Evolutionary conservation across 1,140 invertebrate genomes (phyloP), one percentile per base, ranked within the genome.

Genomic region (Hormaphis cornu): DNA sequence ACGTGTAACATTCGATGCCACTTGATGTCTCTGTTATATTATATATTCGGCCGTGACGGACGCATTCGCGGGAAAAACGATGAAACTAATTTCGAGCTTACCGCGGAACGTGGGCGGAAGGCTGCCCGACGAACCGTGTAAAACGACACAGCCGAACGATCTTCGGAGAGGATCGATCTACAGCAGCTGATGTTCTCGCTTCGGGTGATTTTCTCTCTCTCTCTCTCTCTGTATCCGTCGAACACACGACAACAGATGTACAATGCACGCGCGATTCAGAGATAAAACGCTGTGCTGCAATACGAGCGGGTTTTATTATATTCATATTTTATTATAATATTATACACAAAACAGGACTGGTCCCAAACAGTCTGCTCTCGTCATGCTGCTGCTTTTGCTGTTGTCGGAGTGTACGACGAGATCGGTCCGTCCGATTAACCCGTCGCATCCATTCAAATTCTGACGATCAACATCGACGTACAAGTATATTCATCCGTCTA

Each of bases 71-170:
- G 20, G 20, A 46, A 22, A 46, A 46, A 46, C n/a, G n/a, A n/a
- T n/a, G n/a, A 22, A 22, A 46, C 26, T n/a, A 10, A 30, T 33
- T 33, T 33, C 30, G 4, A 9, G 30, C 30, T 9, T 33, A 33
- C 9, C 9, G 30, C 4, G 30, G 4, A 33, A 33, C 9, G 12
- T 42, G 12, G n/a, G n/a, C n/a, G 5, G 8, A 12, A 42, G 3
- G 40, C n/a, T 6, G 42, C 28, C 50, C 14, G 16, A 14, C 59
- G 59, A 63, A 16, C 59, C 42, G 59, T 46, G 40, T 63, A 48
- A 63, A 63, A 63, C 42, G 59, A 63, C 33, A 46, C 59, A 44
- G 59, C 7, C 59, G 37, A 28, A 14, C n/a, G 59, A 63, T 63
- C 59, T 63, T 30, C 37, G 42, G 24, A 24, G 42, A 46, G 40